Percentiles rank a stretch among this genome's conserved stretches.
These are phyloP conservation scores for Plebejus melissa DNA, from an alignment of 2,888 invertebrate genomes.

Conservation along the genomic window DNA sequence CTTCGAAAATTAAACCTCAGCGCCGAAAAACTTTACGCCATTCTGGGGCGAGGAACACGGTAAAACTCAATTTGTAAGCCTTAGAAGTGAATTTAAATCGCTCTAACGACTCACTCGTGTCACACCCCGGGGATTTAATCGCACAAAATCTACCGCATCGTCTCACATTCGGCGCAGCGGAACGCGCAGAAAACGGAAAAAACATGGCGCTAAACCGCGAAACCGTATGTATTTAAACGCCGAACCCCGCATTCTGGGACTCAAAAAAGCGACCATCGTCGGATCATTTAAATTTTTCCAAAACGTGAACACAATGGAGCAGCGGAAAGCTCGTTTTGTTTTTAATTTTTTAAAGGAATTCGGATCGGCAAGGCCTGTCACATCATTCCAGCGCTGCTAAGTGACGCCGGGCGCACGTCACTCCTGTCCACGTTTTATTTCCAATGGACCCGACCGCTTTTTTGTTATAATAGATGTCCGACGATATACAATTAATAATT, in stretches of 20 bases:
- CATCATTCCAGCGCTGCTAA: slow-evolving; percentile 78
- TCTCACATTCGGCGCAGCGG: slow-evolving; percentile 62
- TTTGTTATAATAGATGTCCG: slow-evolving; percentile 72
- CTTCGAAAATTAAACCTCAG: not conserved
- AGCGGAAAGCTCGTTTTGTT: slow-evolving; percentile 66
- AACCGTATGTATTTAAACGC: slow-evolving; percentile 78
- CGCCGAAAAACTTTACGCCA: not conserved
- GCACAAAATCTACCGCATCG: slow-evolving; percentile 68
- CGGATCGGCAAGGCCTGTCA: slow-evolving; percentile 76
- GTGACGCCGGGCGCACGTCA: slow-evolving; percentile 80
- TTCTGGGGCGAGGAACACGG: not conserved
- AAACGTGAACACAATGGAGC: slow-evolving; percentile 79
- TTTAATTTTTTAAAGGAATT: slow-evolving; percentile 73
- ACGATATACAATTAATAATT: slow-evolving; percentile 62
- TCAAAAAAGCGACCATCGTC: slow-evolving; percentile 68
- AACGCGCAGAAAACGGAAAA: slow-evolving; percentile 77
- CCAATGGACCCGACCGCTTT: slow-evolving; percentile 71
- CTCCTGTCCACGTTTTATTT: slow-evolving; percentile 73
- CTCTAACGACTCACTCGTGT: slow-evolving; percentile 73
- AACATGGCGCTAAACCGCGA: slow-evolving; percentile 79
- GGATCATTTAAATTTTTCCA: slow-evolving; percentile 76
- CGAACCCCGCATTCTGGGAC: slow-evolving; percentile 67
- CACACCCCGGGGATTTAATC: slow-evolving; percentile 68
- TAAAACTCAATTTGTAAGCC: slow-evolving; percentile 28
- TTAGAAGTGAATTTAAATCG: slow-evolving; percentile 51